Evolutionary conservation across 2,797 vertebrate genomes (phyloP).

Genomic region (Agapornis canus): DNA sequence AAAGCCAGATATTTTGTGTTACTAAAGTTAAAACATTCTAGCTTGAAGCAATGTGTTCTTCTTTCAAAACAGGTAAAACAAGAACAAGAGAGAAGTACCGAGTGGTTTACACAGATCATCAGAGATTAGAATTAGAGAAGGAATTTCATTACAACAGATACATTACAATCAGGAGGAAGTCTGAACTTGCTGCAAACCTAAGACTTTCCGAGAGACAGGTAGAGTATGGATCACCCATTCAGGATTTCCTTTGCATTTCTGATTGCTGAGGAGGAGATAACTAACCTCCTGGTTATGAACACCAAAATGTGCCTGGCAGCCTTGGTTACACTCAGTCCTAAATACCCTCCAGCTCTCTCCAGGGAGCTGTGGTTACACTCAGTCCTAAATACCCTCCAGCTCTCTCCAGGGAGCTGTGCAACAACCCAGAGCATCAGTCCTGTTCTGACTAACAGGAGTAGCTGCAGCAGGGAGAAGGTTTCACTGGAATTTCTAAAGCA

Average conservation of each 20-base stretch:
- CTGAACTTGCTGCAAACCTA: constrained; percentile 92
- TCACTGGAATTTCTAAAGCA: neutral
- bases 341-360: neutral
- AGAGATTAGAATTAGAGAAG: constrained; percentile 96
- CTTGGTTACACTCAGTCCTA: neutral
- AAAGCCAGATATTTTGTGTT: constrained; percentile 27
- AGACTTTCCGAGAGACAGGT: constrained; percentile 98
- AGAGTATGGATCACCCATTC: constrained; percentile 55
- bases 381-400: neutral
- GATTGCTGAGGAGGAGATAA: neutral
- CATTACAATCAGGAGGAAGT: constrained; percentile 96
- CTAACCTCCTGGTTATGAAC: neutral
- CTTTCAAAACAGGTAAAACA: constrained; percentile 88
- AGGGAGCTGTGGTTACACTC: neutral
- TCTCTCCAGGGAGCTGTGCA: neutral
- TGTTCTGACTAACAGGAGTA: neutral
- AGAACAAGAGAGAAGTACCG: constrained; percentile 98
- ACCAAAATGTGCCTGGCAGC: neutral
- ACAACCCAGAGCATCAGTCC: neutral
- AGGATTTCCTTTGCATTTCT: neutral
- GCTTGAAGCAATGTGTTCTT: constrained; percentile 66
- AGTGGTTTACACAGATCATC: constrained; percentile 97
- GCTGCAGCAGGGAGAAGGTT: neutral
- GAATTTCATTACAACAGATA: constrained; percentile 99
- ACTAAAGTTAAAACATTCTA: constrained; percentile 2